phyloP scores from a whole-genome alignment of 2,113 vertebrate species.

The Azemiops feae region DNA sequence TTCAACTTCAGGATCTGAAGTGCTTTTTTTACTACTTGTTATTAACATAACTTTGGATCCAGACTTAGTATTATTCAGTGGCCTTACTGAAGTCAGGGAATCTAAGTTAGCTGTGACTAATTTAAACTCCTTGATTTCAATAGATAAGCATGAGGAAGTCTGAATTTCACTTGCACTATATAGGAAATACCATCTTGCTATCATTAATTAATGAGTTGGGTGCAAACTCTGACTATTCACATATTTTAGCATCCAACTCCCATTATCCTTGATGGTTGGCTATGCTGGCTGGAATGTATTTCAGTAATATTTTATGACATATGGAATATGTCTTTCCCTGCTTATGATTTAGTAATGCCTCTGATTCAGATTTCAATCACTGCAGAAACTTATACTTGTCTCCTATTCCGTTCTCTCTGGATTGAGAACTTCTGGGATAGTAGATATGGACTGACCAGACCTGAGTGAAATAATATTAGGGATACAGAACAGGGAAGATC shows the following conservation, averaged over 20 bases:
- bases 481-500: too few species aligned
- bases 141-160: not conserved
- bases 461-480: not conserved
- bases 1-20: too few species aligned
- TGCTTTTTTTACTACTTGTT: not conserved
- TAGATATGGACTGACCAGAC: not conserved
- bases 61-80: not conserved
- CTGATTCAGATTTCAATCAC: not conserved
- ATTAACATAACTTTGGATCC: not conserved
- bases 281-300: not conserved
- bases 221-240: not conserved
- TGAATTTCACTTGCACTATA: too few species aligned
- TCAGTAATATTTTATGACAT: not conserved
- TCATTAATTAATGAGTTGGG: not conserved
- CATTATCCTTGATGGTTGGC: not conserved
- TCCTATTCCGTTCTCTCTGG: not conserved
- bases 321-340: not conserved
- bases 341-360: not conserved
- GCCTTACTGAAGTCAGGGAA: not conserved
- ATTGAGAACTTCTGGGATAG: not conserved
- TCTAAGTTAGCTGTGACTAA: not conserved
- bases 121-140: not conserved
- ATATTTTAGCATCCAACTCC: not conserved
- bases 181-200: not conserved
- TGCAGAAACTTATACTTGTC: too few species aligned